Conservation (phyloP, 1,140 invertebrate species). For the Drosophila sucinea region DNA sequence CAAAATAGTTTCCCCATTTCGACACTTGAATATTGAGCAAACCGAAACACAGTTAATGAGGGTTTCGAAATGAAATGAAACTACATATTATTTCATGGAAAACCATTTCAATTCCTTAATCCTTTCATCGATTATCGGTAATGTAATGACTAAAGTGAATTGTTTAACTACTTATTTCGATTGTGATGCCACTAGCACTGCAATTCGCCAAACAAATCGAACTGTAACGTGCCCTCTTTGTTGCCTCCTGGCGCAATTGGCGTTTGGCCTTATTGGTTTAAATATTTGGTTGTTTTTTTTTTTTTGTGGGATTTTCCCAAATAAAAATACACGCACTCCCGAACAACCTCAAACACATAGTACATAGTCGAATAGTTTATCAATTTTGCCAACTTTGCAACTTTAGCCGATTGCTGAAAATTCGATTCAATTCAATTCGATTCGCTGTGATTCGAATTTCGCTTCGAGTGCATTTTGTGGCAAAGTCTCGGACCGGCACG, state of each 20-base stretch:
- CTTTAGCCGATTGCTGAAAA: conserved; percentile 22
- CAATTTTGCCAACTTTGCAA: conserved; percentile 21
- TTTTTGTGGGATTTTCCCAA: not conserved
- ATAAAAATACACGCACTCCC: not conserved
- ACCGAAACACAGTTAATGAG: too few relatives aligned
- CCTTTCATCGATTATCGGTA: not conserved
- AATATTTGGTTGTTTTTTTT: not conserved
- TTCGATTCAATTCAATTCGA: conserved; percentile 1
- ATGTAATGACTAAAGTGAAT: not conserved
- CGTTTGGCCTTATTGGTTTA: conserved; percentile 19
- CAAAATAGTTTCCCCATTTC: not conserved
- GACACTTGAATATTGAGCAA: too few relatives aligned
- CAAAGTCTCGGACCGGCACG: conserved; percentile 15
- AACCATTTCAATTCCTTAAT: too few relatives aligned
- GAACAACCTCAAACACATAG: not conserved
- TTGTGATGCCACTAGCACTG: not conserved
- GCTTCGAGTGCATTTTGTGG: conserved; percentile 40
- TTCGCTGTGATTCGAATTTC: conserved; percentile 21
- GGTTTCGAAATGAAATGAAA: too few relatives aligned
- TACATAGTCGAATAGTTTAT: conserved; percentile 26
- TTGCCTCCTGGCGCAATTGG: not conserved
- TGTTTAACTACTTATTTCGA: not conserved
- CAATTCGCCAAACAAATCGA: too few relatives aligned
- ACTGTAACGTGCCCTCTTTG: not conserved
- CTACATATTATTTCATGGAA: too few relatives aligned